A percentile compares a stretch with the other conserved stretches of the same genome.
Conservation (phyloP, 2,797 vertebrate species). For the Adrianichthys oophorus region DNA sequence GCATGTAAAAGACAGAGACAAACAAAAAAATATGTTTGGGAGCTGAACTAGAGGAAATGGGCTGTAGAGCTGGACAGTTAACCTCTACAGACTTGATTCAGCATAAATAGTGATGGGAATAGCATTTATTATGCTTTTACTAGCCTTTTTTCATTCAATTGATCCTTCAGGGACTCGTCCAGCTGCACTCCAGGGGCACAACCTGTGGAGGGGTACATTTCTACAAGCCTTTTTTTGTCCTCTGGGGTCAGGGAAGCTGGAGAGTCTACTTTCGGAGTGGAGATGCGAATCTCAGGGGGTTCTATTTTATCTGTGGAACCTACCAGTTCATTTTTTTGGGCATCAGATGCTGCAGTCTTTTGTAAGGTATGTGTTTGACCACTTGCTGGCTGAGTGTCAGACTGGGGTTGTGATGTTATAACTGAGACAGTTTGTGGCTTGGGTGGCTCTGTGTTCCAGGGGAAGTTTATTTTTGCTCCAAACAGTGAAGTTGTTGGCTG, state of each 20-base stretch:
- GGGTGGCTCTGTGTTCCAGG: constrained; percentile 75
- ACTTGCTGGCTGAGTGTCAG: constrained; percentile 47
- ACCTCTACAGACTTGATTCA: constrained; percentile 65
- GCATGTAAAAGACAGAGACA: constrained; percentile 8
- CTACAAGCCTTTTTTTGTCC: constrained; percentile 71
- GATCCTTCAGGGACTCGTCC: constrained; percentile 78
- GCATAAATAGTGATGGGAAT: constrained; percentile 84
- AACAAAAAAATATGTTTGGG: constrained; percentile 11
- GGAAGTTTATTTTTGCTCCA: constrained; percentile 84
- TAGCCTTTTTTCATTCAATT: constrained; percentile 91
- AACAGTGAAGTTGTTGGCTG: constrained; percentile 76
- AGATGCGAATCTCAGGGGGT: constrained; percentile 65
- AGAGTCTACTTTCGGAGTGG: constrained; percentile 75
- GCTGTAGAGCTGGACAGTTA: constrained; percentile 65
- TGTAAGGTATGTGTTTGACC: constrained; percentile 46
- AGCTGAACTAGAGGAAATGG: constrained; percentile 35
- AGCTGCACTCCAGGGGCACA: constrained; percentile 72
- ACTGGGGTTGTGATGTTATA: constrained; percentile 70
- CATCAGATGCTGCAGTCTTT: constrained; percentile 51
- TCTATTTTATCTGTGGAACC: constrained; percentile 59
- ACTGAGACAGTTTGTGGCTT: constrained; percentile 63
- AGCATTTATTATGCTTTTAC: constrained; percentile 94
- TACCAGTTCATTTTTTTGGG: constrained; percentile 61
- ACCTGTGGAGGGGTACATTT: constrained; percentile 69
- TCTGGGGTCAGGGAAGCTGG: constrained; percentile 68